Conservation (phyloP, 2,113 vertebrate genomes). For the Aramus guarauna region DNA sequence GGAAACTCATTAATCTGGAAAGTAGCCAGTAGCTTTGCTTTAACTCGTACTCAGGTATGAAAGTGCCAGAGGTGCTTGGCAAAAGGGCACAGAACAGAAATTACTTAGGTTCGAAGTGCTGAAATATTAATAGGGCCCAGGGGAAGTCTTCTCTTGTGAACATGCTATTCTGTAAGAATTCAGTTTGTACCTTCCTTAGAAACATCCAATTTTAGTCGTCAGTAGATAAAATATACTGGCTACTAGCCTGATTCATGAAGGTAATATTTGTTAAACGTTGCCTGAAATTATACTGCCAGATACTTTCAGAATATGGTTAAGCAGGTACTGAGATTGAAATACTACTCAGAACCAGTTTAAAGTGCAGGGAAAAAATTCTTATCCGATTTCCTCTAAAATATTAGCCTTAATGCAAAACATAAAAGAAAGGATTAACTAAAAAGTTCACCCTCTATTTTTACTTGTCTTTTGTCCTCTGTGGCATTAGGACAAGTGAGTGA, state of each 20-base stretch:
- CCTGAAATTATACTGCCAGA: neutral
- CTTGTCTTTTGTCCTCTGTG: neutral
- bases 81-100: neutral
- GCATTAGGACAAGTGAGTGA: neutral
- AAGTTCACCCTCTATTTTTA: neutral
- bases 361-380: neutral
- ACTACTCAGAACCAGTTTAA: neutral
- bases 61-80: conserved; percentile 17
- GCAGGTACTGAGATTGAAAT: neutral
- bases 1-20: neutral
- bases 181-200: neutral
- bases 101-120: neutral
- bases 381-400: neutral
- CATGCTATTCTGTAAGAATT: neutral
- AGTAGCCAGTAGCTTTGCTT: neutral
- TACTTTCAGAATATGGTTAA: neutral
- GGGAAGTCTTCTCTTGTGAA: neutral
- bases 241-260: neutral
- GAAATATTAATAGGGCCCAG: neutral
- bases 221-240: neutral
- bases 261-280: neutral
- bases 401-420: neutral
- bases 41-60: neutral
- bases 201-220: neutral
- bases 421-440: neutral